Evolutionary conservation across 2,113 vertebrate genomes (phyloP).

Genomic region (Leiothrix lutea): DNA sequence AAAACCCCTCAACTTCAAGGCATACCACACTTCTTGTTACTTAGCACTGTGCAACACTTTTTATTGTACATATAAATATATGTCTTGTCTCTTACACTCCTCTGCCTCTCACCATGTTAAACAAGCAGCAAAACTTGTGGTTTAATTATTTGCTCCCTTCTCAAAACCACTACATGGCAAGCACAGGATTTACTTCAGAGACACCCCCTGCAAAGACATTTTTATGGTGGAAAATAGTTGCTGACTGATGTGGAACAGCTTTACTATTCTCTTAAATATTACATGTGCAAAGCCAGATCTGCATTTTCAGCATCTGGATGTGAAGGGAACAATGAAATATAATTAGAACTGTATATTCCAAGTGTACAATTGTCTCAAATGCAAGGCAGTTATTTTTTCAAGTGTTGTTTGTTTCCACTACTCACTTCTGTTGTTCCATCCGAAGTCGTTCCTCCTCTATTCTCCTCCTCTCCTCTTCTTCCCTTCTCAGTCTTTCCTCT

Average conservation of each 20-base stretch:
- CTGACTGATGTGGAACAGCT: background rate
- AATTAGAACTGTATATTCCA: background rate
- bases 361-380: background rate
- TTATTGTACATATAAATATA: background rate
- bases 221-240: background rate
- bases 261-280: background rate
- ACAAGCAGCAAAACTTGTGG: background rate
- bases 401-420: background rate
- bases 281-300: background rate
- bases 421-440: slow-evolving; percentile 96
- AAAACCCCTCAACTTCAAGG: background rate
- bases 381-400: background rate
- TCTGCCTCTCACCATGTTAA: background rate
- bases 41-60: background rate
- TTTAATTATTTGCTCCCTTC: background rate
- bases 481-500: slow-evolving; percentile 84
- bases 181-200: background rate
- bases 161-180: background rate
- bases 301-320: background rate
- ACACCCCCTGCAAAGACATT: background rate
- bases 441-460: slow-evolving; percentile 91
- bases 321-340: background rate
- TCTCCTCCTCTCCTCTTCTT: slow-evolving; percentile 88
- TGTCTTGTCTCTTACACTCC: background rate
- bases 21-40: background rate